Evolutionary conservation across 2,797 vertebrate genomes (phyloP).

Genomic region (Sylvilagus floridanus): DNA sequence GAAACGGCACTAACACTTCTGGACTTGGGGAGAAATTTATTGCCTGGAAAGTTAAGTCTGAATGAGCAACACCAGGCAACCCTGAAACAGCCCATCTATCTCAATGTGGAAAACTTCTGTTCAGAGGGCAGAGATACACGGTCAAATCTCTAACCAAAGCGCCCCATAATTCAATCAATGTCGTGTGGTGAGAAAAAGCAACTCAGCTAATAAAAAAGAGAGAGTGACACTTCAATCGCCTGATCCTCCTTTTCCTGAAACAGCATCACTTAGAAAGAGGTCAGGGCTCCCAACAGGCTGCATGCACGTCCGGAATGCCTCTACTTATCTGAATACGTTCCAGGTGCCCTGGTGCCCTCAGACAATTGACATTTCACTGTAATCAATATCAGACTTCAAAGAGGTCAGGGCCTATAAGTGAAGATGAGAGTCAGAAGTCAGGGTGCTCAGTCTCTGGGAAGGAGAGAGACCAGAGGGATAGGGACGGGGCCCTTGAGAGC

Average conservation of each 20-base stretch:
- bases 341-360: constrained; percentile 73
- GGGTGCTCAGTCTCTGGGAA: constrained; percentile 2
- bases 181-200: constrained; percentile 71
- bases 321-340: constrained; percentile 80
- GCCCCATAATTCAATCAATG: constrained; percentile 59
- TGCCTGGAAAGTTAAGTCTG: constrained; percentile 51
- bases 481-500: constrained; percentile 66
- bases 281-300: constrained; percentile 33
- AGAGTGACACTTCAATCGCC: constrained; percentile 68
- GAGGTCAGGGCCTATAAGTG: constrained; percentile 63
- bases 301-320: constrained; percentile 45
- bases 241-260: constrained; percentile 44
- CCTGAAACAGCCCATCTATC: constrained; percentile 50
- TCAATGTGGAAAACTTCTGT: constrained; percentile 64
- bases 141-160: constrained; percentile 42
- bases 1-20: constrained; percentile 45
- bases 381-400: constrained; percentile 83
- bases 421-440: constrained; percentile 71
- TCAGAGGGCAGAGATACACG: constrained; percentile 44
- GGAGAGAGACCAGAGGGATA: constrained; percentile 47
- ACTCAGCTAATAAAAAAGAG: constrained; percentile 69
- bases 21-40: constrained; percentile 44
- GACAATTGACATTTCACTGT: constrained; percentile 77
- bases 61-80: constrained; percentile 69
- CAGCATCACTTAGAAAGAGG: constrained; percentile 60